These are phyloP conservation scores for Boleophthalmus pectinirostris DNA, from an alignment of 2,113 vertebrate species.

Conservation along the genomic window DNA sequence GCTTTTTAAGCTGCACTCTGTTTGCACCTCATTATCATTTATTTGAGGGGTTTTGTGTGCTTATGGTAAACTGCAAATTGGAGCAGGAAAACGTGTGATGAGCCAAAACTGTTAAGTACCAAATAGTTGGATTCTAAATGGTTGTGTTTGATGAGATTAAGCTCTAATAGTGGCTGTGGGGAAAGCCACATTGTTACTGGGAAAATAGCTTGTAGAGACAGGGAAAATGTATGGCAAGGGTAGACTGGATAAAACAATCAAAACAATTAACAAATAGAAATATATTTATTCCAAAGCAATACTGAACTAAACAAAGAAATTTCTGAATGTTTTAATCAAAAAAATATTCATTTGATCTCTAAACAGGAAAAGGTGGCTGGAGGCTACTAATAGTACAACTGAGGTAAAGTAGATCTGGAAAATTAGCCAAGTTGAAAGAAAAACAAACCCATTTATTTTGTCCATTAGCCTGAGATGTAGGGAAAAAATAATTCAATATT, in stretches of 20 bases:
- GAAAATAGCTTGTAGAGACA: constrained; percentile 31
- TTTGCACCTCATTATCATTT: constrained; percentile 19
- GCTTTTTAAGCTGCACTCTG: not conserved
- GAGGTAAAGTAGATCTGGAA: too few species aligned
- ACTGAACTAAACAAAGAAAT: not conserved
- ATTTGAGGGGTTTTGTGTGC: constrained; percentile 7
- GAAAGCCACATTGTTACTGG: constrained; percentile 39
- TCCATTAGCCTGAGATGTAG: not conserved
- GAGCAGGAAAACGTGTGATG: constrained; percentile 41
- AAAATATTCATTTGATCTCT: not conserved
- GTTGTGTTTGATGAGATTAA: constrained; percentile 57
- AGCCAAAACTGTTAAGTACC: constrained; percentile 41
- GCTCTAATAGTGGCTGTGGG: constrained; percentile 57
- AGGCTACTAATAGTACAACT: not conserved
- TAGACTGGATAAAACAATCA: too few species aligned
- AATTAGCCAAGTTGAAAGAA: too few species aligned
- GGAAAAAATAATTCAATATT: too few species aligned
- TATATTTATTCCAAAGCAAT: not conserved
- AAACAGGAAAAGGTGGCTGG: not conserved
- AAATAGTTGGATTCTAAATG: constrained; percentile 53
- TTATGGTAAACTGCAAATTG: constrained; percentile 34
- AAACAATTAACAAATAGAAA: not conserved
- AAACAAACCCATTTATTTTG: not conserved
- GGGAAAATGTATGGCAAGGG: constrained; percentile 20
- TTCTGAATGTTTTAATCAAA: not conserved